These are phyloP conservation scores for Agrochola macilenta DNA, from an alignment of 2,888 invertebrate genomes.

Conservation along the genomic window DNA sequence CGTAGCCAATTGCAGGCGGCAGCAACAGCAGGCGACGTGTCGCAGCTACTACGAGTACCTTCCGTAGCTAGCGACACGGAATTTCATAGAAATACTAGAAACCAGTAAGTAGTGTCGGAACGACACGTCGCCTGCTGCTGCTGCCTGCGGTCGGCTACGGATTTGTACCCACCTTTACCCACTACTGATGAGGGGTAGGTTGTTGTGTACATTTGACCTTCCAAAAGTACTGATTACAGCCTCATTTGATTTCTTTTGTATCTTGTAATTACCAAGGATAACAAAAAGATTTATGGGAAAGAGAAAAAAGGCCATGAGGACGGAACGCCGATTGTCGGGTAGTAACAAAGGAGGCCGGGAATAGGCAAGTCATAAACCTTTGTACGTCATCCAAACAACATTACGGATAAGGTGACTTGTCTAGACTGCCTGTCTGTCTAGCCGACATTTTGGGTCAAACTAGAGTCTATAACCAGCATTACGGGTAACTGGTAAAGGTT, in stretches of 20 bases:
- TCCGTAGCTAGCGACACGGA: no score
- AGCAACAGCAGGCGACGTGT: no score
- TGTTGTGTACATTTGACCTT: neutral
- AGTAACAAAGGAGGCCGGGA: conserved; percentile 15
- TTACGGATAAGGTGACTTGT: conserved; percentile 48
- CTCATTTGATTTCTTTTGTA: no score
- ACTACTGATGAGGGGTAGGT: neutral
- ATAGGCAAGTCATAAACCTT: conserved; percentile 16
- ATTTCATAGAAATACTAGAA: no score
- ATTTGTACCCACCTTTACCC: no score
- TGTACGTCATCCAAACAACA: conserved; percentile 51
- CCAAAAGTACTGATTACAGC: no score
- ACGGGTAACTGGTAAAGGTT: neutral
- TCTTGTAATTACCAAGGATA: neutral
- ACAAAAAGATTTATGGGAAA: conserved; percentile 15
- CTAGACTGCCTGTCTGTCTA: conserved; percentile 51
- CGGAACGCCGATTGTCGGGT: neutral
- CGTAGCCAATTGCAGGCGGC: no score
- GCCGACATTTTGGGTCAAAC: conserved; percentile 25
- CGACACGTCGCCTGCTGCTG: no score
- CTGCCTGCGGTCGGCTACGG: no score
- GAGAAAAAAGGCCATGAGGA: conserved; percentile 5
- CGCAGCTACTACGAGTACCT: no score
- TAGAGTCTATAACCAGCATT: neutral
- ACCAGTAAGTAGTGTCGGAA: no score